These are phyloP conservation scores for Poecilia wingei DNA, from an alignment of 2,797 vertebrate genomes.

Conservation along the genomic window DNA sequence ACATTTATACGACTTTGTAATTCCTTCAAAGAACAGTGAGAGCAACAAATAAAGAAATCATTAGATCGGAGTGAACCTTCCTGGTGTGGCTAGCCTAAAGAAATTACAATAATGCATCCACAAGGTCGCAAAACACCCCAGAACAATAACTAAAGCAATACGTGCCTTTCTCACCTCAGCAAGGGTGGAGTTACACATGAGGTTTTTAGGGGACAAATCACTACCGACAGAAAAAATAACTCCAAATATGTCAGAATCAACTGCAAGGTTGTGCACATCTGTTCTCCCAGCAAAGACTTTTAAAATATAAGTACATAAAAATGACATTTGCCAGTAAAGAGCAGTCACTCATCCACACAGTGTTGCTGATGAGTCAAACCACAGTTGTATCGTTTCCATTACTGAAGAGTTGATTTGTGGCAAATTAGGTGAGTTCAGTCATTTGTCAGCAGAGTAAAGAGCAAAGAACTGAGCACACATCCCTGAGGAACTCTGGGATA, in stretches of 20 bases:
- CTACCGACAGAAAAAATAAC: too few relatives aligned
- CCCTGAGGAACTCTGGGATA: not conserved
- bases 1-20: not conserved
- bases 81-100: not conserved
- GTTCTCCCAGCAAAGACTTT: not conserved
- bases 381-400: not conserved
- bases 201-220: too few relatives aligned
- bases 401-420: not conserved
- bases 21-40: not conserved
- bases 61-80: not conserved
- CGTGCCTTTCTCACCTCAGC: not conserved
- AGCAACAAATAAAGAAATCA: not conserved
- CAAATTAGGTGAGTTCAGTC: not conserved
- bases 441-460: not conserved
- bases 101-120: not conserved
- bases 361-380: not conserved
- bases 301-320: not conserved
- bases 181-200: not conserved
- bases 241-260: too few relatives aligned
- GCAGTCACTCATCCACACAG: not conserved
- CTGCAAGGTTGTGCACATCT: not conserved
- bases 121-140: too few relatives aligned
- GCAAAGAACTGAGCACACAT: not conserved
- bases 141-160: not conserved
- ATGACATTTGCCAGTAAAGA: not conserved